Percentiles rank a stretch among this genome's conserved stretches.
These are phyloP conservation scores for Umimayanthus kanabou DNA, from an alignment of 92 coral and sea anemone genomes.

Conservation along the genomic window DNA sequence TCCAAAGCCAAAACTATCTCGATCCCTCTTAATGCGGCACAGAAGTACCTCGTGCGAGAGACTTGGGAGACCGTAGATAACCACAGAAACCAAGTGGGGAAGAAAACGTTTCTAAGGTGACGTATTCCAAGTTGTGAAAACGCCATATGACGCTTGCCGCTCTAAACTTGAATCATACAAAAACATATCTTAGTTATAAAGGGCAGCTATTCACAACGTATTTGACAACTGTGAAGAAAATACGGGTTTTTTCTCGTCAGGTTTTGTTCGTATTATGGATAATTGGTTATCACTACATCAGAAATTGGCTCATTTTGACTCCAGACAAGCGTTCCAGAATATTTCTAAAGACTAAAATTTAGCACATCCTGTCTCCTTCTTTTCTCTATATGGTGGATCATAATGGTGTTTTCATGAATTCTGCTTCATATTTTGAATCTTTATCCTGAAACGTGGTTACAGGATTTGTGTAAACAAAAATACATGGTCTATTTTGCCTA, in stretches of 20 bases:
- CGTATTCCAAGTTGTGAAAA: background rate
- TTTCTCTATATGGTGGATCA: background rate
- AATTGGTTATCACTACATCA: background rate
- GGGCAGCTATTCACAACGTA: background rate
- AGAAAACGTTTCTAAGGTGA: conserved; percentile 75
- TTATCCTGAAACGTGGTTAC: background rate
- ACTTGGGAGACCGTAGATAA: conserved; percentile 81
- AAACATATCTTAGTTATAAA: background rate
- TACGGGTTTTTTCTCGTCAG: background rate
- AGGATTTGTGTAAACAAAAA: background rate
- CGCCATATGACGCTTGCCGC: background rate
- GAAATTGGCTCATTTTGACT: background rate
- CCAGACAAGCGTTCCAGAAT: background rate
- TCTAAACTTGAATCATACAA: background rate
- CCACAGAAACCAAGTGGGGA: conserved; percentile 66
- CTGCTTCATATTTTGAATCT: background rate
- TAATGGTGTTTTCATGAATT: background rate
- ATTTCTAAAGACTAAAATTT: background rate
- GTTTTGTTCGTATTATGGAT: background rate
- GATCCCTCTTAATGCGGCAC: conserved; percentile 53
- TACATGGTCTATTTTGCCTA: background rate
- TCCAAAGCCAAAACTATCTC: conserved; percentile 19
- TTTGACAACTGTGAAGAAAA: background rate
- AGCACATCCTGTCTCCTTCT: background rate
- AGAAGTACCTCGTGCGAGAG: conserved; percentile 80